Conservation (phyloP, 2,797 vertebrate genomes). For the Typhlichthys subterraneus region DNA sequence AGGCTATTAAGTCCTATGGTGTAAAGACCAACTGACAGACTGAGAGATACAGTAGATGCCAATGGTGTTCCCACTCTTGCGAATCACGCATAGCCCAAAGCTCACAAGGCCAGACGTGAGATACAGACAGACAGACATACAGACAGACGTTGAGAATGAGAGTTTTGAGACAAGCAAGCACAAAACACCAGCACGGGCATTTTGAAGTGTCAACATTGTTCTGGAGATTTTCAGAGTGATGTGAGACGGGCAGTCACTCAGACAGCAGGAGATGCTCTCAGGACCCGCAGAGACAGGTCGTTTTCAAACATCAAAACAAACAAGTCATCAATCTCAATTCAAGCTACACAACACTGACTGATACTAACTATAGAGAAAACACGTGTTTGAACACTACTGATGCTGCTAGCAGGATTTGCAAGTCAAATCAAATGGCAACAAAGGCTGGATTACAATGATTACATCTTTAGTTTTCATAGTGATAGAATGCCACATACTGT, state of each 20-base stretch:
- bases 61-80: too few species aligned
- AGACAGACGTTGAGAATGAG: slow-evolving; percentile 32
- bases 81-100: too few species aligned
- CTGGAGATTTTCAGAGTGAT: slow-evolving; percentile 45
- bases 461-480: too few species aligned
- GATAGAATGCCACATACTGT: too few species aligned
- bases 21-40: slow-evolving; percentile 3
- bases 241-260: slow-evolving; percentile 27
- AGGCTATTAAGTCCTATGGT: too few species aligned
- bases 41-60: slow-evolving; percentile 1
- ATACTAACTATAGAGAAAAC: too few species aligned
- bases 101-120: slow-evolving; percentile 27
- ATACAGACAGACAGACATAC: slow-evolving; percentile 7
- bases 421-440: too few species aligned
- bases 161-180: slow-evolving; percentile 39
- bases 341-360: neutral
- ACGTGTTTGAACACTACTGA: too few species aligned
- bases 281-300: slow-evolving; percentile 32
- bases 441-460: too few species aligned
- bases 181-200: slow-evolving; percentile 30
- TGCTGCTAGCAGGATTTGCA: too few species aligned
- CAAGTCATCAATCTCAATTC: slow-evolving; percentile 27
- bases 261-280: slow-evolving; percentile 26
- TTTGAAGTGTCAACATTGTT: slow-evolving; percentile 62
- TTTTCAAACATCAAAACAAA: slow-evolving; percentile 59